Base-by-base conservation (phyloP, 1,140 invertebrate species). In the Drosophila subobscura region DNA sequence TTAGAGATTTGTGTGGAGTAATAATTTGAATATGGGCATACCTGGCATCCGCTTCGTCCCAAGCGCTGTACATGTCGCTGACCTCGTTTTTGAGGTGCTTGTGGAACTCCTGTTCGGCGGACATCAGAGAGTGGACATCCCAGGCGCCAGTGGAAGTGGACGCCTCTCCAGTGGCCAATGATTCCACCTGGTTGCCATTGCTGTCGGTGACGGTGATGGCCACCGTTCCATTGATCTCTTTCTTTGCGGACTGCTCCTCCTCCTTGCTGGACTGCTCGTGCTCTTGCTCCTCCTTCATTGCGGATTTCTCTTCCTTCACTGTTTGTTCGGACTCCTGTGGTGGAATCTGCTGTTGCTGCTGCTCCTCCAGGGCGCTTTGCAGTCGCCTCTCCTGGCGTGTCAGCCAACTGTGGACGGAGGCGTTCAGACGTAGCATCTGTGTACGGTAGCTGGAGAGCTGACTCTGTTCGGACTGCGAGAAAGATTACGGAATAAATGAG, bases 31-130 rank as follows among this genome's bases (percentile, higher is more conserved):
- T 1, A 22, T 20, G 23, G 37, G 29, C 93, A 94, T 89, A 97
- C 96, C 94, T 94, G 92, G 95, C 94, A 91, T 95, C 94, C 0
- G 94, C 94, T 64, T 96, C 95, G 65, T 96, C 95, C 95, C 95
- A 97, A 22, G 95, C 93, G 25, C 94, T 93, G 68, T 96, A 95
- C 70, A 97, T 92, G 49, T 96, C 94, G 50, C 95, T 93, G 42
- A 97, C 94, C 42, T 95, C 95, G 42, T 95, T 93, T 72, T 96
- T 95, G 44, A 96, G 92, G 20, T 93, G 93, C 56, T 90, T 92
- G 58, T 92, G 91, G 57, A 92, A 93, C 77, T 92, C 91, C 42
- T 90, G 84, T 63, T 92, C 92, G 3, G 92, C 73, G 20, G 78
- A 88, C 33, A 88, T 79, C 20, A 92, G 40, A 27, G 85, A 81